Evolutionary conservation across 2,888 invertebrate genomes (phyloP).

Genomic region (Dynastes tityus): DNA sequence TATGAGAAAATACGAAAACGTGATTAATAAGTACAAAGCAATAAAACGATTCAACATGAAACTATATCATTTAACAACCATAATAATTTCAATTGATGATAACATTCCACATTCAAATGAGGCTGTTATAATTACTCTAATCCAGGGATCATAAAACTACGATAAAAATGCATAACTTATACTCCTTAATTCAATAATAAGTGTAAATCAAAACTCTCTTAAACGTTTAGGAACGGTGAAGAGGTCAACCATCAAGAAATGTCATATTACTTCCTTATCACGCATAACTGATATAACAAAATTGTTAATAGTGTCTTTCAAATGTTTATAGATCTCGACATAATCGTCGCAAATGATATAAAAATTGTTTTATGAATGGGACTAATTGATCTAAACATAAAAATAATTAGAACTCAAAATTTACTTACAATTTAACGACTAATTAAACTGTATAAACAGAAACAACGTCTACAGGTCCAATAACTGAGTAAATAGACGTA

Average conservation of each 20-base stretch:
- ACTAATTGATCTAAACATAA: background rate
- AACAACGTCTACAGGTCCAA: background rate
- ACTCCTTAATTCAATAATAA: background rate
- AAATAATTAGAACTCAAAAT: background rate
- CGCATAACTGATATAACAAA: background rate
- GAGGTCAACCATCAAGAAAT: conserved; percentile 17
- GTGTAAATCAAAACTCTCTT: conserved; percentile 9
- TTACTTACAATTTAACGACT: background rate
- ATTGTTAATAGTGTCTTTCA: conserved; percentile 1
- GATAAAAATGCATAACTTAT: conserved; percentile 5
- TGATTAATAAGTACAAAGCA: too few relatives aligned
- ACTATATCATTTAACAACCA: too few relatives aligned
- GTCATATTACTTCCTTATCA: conserved; percentile 17
- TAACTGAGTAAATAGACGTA: conserved; percentile 7
- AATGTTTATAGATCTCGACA: background rate
- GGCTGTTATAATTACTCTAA: background rate
- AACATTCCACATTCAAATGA: background rate
- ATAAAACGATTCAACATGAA: too few relatives aligned
- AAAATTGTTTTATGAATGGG: background rate
- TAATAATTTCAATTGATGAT: background rate
- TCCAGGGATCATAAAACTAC: background rate
- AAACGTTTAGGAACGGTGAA: background rate
- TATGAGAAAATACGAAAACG: too few relatives aligned
- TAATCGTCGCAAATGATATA: conserved; percentile 1
- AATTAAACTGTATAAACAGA: conserved; percentile 12